Evolutionary conservation across 2,113 vertebrate genomes (phyloP), one percentile per base, ranked within the genome.

Genomic region (Dicentrarchus labrax): DNA sequence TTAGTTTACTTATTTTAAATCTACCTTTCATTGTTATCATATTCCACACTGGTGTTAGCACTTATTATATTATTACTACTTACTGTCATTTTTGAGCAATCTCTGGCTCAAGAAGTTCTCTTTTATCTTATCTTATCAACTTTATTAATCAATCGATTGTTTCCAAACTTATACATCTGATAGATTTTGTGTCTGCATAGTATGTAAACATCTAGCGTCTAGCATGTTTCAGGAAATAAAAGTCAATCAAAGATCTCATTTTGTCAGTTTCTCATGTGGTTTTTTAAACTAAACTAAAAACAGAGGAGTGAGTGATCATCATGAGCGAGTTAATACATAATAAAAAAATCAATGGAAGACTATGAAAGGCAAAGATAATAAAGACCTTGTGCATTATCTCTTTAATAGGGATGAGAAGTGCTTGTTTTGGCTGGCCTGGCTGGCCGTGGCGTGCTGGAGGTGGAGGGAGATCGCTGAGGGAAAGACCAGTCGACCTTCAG

Each of bases 401-500:
- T 83, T 57, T 50, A 70, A 61, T 13, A 15, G 39, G 22, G 76
- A 19, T 79, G 57, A 36, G 57, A 47, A 67, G 50, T 48, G 61
- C 56, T 71, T 83, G 65, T 77, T 76, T 71, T 74, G 74, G 50
- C 17, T 39, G 56, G 54, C 17, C 61, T 62, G 82, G 43, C 38
- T 16, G 54, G 51, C 21, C 3, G 69, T 41, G 22, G n/a, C 10
- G 47, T 41, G 71, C 41, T 66, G 83, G 43, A 56, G 56, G 79
- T 68, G 74, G 68, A 74, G 75, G 60, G 41, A 69, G 60, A 64
- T 72, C 21, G 65, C 67, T 22, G 12, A 72, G 69, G 75, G 47
- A 74, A 82, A 86, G 81, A 73, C 77, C 53, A 22, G 77, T 39
- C 17, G 84, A 91, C 92, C 86, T 93, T 88, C 74, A 61, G 71